A percentile compares a stretch with the other conserved stretches of the same genome.
Conservation (phyloP, 2,888 invertebrate species). For the Sisyra nigra region DNA sequence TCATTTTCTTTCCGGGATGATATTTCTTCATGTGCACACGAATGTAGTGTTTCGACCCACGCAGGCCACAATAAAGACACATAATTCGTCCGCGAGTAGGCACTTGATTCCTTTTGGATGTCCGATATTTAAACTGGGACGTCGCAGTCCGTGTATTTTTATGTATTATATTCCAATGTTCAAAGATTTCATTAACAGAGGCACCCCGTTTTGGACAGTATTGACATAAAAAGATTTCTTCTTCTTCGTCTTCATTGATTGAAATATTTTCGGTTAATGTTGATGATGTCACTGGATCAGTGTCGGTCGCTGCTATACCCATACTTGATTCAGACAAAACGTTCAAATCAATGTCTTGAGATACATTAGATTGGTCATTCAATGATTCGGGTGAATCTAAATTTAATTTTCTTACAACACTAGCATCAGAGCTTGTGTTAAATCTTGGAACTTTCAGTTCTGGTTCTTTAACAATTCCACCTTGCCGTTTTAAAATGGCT, state of each 20-base stretch:
- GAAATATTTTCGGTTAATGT: slow-evolving; percentile 12
- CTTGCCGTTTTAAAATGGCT: slow-evolving; percentile 4
- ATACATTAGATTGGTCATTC: background rate
- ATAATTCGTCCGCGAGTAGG: slow-evolving; percentile 9
- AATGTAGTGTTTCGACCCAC: slow-evolving; percentile 20
- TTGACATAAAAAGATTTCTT: slow-evolving; percentile 12
- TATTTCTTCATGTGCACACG: slow-evolving; percentile 20
- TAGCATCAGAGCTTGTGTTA: slow-evolving; percentile 13
- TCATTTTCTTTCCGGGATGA: slow-evolving; percentile 20
- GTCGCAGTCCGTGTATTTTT: slow-evolving; percentile 10
- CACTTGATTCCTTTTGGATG: background rate
- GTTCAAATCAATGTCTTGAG: background rate
- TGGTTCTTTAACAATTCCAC: slow-evolving; percentile 11
- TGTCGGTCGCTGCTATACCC: too few species aligned
- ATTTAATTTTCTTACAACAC: slow-evolving; percentile 8
- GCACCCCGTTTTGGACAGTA: slow-evolving; percentile 16
- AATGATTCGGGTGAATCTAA: background rate
- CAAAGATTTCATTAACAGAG: slow-evolving; percentile 11
- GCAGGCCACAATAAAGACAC: slow-evolving; percentile 20
- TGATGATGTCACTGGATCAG: background rate
- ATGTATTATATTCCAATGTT: slow-evolving; percentile 15
- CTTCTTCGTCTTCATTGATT: slow-evolving; percentile 11
- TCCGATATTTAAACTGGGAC: background rate
- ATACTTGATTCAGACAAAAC: background rate
- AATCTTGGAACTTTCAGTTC: slow-evolving; percentile 4